A percentile compares a stretch with the other conserved stretches of the same genome.
These are phyloP conservation scores for Acleris literana DNA, from an alignment of 2,888 invertebrate genomes.

Conservation along the genomic window DNA sequence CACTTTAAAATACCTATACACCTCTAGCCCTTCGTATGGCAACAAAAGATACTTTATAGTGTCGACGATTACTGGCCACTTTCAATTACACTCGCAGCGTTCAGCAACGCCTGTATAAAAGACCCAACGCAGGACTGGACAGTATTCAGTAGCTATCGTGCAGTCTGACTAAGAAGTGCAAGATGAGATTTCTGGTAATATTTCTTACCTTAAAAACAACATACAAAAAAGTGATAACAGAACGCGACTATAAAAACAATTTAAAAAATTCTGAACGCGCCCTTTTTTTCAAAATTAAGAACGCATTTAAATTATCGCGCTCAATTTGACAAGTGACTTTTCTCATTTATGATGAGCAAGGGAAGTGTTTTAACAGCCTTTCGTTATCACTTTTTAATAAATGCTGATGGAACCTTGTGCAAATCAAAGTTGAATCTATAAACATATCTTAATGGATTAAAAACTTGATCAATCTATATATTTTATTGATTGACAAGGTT, in stretches of 20 bases:
- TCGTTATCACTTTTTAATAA: constrained; percentile 27
- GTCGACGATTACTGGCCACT: constrained; percentile 56
- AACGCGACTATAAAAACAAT: constrained; percentile 29
- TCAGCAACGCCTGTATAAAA: constrained; percentile 68
- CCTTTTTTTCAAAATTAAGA: constrained; percentile 5
- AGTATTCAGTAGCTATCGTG: constrained; percentile 81
- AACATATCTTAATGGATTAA: constrained; percentile 13
- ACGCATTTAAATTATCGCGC: constrained; percentile 22
- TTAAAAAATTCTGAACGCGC: constrained; percentile 24
- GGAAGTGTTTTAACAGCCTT: constrained; percentile 28
- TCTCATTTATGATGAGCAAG: not conserved
- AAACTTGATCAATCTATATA: not conserved
- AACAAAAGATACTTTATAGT: constrained; percentile 36
- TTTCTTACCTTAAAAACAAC: constrained; percentile 43
- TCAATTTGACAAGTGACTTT: constrained; percentile 30
- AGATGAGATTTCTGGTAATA: constrained; percentile 80
- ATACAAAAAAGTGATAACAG: constrained; percentile 40
- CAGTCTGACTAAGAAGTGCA: constrained; percentile 80
- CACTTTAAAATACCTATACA: constrained; percentile 17
- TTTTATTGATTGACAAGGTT: constrained; percentile 32
- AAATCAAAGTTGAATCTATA: constrained; percentile 1
- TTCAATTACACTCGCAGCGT: constrained; percentile 54
- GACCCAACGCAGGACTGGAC: constrained; percentile 51
- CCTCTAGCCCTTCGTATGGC: constrained; percentile 31
- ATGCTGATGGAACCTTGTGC: constrained; percentile 37